Base-by-base conservation (phyloP, 2,113 vertebrate species). In the Panurus biarmicus region DNA sequence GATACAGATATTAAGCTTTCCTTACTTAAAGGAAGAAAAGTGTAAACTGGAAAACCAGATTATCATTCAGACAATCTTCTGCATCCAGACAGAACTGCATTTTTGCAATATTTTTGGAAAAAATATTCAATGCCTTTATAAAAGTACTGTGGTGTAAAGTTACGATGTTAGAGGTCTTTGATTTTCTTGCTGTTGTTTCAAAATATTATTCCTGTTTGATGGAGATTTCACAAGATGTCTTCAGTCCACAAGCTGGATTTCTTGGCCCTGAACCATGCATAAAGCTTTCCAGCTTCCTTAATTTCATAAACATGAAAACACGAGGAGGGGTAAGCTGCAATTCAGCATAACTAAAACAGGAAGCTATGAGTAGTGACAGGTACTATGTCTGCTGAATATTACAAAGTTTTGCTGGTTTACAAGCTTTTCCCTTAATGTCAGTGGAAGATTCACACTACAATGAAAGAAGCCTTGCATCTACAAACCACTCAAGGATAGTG, bases 401-500 rank as follows among this genome's bases (percentile, higher is more conserved):
- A 62, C 7, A 16, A 20, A 33, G n/a, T 65, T 80, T 40, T 56
- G 8, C 13, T 74, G 22, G 24, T 60, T 92, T 90, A 48, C 48
- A 87, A 60, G 17, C 15, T 80, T 47, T 51, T 65, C 11, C 42
- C 65, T 35, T 45, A 56, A 33, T 38, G 35, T 5, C 7, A 60
- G 8, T 78, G 17, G 56, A 70, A 90, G 47, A 54, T 20, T 3
- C 19, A 77, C 35, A 38, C 5, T 38, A 26, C 31, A 44, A 66
- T 50, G 24, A 84, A 35, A 81, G 40, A 42, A 64, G 23, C 28
- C 9, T 45, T 82, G 10, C n/a, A 81, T 19, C 26, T 60, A 25
- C 51, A 85, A 85, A 47, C 8, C 18, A 29, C 17, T 33, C 0
- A 0, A 14, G 48, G 8, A 26, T 87, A 83, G 13, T 2, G 0